Evolutionary conservation across 23 tunicate species (phyloP).

Genomic region (Styela plicata): DNA sequence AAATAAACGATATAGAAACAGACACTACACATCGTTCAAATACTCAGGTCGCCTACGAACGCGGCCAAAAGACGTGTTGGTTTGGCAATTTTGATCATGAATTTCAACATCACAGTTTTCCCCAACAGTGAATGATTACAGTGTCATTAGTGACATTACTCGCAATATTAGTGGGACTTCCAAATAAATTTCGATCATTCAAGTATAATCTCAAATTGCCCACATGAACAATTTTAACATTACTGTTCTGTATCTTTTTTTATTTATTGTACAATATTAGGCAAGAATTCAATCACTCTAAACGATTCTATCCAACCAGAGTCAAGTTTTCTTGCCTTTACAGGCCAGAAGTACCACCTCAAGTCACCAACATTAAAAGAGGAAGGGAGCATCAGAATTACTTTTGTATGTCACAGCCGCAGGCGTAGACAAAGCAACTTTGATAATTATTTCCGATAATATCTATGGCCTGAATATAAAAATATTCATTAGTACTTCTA

Average conservation of each 20-base stretch:
- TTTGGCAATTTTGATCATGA: not conserved
- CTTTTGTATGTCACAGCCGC: not conserved
- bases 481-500: too few species aligned
- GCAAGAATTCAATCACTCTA: not conserved
- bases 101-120: not conserved
- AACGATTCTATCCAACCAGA: not conserved
- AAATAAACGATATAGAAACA: not conserved
- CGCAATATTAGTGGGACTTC: not conserved
- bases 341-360: constrained; percentile 2
- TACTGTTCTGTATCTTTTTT: not conserved
- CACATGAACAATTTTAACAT: not conserved
- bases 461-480: too few species aligned
- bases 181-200: not conserved
- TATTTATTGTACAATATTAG: not conserved
- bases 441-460: too few species aligned
- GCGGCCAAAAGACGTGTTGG: not conserved
- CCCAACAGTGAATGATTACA: too few species aligned
- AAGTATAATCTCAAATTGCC: not conserved
- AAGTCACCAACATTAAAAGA: not conserved
- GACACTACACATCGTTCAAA: not conserved
- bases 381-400: not conserved
- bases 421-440: not conserved
- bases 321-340: constrained; percentile 11
- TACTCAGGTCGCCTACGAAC: not conserved
- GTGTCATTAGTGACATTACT: not conserved